Evolutionary conservation across 2,113 vertebrate species (phyloP).

Genomic region (Diadophis punctatus): DNA sequence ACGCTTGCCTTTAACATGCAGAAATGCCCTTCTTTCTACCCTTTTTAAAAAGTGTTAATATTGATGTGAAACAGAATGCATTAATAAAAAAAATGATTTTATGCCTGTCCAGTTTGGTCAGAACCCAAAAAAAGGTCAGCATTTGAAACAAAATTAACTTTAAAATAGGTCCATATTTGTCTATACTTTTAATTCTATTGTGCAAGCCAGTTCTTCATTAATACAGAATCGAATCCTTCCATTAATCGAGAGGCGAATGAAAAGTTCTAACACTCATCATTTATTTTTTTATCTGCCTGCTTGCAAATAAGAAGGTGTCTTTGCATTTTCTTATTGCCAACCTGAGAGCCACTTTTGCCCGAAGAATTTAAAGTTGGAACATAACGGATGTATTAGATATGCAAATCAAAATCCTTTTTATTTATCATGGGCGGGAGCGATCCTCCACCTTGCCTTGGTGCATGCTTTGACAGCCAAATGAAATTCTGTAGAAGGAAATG

Average conservation of each 20-base stretch:
- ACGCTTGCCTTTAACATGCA: background rate
- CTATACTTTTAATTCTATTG: background rate
- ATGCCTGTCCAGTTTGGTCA: background rate
- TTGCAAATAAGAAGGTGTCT: background rate
- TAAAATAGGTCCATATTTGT: background rate
- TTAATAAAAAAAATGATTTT: constrained; percentile 2
- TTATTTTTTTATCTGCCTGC: background rate
- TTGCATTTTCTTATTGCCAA: background rate
- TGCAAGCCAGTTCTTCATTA: background rate
- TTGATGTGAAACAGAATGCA: background rate
- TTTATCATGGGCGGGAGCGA: background rate
- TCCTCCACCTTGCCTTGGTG: background rate
- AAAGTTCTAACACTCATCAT: background rate
- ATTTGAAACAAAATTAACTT: background rate
- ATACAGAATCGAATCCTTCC: background rate
- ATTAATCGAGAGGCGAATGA: background rate
- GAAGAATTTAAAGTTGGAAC: background rate
- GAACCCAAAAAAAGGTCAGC: background rate
- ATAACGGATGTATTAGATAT: background rate
- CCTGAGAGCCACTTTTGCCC: background rate
- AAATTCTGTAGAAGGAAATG: background rate
- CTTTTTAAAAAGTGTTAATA: background rate
- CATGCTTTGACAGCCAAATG: background rate
- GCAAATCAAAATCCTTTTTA: background rate
- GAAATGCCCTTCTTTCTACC: background rate